phyloP scores from a whole-genome alignment of 2,888 invertebrate species.

The Diadegma fenestrale region DNA sequence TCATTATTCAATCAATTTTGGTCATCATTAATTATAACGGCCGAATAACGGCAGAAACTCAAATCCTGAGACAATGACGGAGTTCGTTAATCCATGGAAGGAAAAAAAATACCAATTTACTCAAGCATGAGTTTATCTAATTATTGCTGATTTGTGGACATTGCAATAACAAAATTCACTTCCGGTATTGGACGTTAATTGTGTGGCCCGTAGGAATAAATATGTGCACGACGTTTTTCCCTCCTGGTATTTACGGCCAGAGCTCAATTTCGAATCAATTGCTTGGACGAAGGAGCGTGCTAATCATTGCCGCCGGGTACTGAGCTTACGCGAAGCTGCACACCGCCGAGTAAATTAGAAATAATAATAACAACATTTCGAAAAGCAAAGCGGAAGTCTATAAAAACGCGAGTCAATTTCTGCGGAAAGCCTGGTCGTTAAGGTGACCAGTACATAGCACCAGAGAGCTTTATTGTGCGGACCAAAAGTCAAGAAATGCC shows the following conservation, averaged over 20 bases:
- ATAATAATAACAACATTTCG: conserved; percentile 17
- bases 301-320: conserved; percentile 62
- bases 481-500: conserved; percentile 72
- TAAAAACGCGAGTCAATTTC: conserved; percentile 56
- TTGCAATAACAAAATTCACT: neutral
- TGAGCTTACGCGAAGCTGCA: conserved; percentile 29
- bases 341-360: conserved; percentile 18
- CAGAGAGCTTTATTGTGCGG: conserved; percentile 71
- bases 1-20: neutral
- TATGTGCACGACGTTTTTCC: neutral
- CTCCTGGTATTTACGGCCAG: conserved; percentile 33
- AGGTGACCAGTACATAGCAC: conserved; percentile 58
- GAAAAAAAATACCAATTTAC: no score
- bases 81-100: neutral
- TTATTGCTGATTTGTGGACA: neutral
- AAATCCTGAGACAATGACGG: neutral
- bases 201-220: neutral
- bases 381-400: conserved; percentile 34
- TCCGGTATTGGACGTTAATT: neutral
- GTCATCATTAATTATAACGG: neutral
- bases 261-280: conserved; percentile 63
- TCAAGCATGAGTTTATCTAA: neutral
- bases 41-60: neutral
- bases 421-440: conserved; percentile 66
- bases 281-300: conserved; percentile 59